phyloP scores from a whole-genome alignment of 2,888 invertebrate genomes.

The Apodemia duryi region DNA sequence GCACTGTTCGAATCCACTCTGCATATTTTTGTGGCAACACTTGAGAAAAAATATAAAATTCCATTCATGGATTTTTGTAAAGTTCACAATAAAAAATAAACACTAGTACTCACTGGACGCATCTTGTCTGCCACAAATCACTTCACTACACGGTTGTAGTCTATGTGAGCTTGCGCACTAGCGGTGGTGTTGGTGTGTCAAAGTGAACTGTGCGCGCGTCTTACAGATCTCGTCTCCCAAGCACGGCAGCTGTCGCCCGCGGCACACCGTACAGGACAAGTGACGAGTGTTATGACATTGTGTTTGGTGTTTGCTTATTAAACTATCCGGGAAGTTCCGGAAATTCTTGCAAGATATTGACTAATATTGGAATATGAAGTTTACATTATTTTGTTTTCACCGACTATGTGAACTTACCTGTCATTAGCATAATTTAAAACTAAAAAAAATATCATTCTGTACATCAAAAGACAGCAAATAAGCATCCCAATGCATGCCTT shows the following conservation, averaged over 20 bases:
- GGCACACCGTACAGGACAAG: slow-evolving; percentile 5
- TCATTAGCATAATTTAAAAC: neutral
- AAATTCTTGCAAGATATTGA: slow-evolving; percentile 10
- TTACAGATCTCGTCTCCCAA: slow-evolving; percentile 3
- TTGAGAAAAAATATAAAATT: neutral
- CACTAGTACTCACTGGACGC: slow-evolving; percentile 66
- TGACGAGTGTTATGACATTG: slow-evolving; percentile 15
- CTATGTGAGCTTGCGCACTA: slow-evolving; percentile 42
- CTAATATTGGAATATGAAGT: neutral
- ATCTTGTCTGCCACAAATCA: slow-evolving; percentile 47
- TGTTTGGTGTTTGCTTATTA: slow-evolving; percentile 11
- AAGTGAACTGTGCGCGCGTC: slow-evolving; percentile 37
- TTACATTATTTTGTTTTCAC: slow-evolving; percentile 6
- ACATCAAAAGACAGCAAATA: too few species aligned
- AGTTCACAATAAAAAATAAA: slow-evolving; percentile 29
- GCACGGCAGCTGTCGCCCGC: neutral
- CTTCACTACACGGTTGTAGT: slow-evolving; percentile 34
- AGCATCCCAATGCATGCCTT: too few species aligned
- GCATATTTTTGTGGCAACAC: neutral
- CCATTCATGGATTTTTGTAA: neutral
- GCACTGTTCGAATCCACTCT: neutral
- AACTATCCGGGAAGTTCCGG: slow-evolving; percentile 8
- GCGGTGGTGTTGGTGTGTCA: slow-evolving; percentile 42
- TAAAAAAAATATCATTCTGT: too few species aligned
- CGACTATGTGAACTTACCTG: neutral